phyloP scores from a whole-genome alignment of 2,888 invertebrate genomes.

The Hipparchia semele region DNA sequence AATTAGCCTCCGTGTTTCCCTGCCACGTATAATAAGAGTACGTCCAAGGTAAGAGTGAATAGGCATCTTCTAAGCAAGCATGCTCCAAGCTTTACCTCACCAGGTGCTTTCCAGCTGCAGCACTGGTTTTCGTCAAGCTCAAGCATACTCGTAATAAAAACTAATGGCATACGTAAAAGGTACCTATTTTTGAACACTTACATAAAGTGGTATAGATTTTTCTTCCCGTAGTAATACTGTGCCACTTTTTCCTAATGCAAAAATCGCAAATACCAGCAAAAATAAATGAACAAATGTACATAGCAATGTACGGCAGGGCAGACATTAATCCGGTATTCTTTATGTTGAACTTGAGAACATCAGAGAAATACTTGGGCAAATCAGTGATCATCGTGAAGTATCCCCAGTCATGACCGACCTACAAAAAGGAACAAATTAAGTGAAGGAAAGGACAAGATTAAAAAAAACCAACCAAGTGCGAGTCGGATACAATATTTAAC shows the following conservation, averaged over 20 bases:
- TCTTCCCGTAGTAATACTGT: conserved; percentile 82
- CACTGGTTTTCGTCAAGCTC: too few species aligned
- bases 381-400: conserved; percentile 88
- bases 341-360: conserved; percentile 85
- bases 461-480: too few species aligned
- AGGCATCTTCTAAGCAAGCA: too few species aligned
- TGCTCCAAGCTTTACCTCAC: too few species aligned
- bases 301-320: conserved; percentile 85
- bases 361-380: conserved; percentile 86
- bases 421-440: conserved; percentile 41
- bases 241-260: conserved; percentile 82
- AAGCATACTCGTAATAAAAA: too few species aligned
- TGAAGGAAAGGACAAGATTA: background rate
- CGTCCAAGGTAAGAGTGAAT: too few species aligned
- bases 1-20: too few species aligned
- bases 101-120: too few species aligned
- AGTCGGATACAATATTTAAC: too few species aligned
- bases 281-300: conserved; percentile 84
- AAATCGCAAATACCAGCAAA: conserved; percentile 87
- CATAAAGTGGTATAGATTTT: conserved; percentile 87
- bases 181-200: too few species aligned
- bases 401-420: conserved; percentile 87
- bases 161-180: too few species aligned
- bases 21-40: too few species aligned
- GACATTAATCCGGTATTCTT: conserved; percentile 85